A percentile compares a stretch with the other conserved stretches of the same genome.
Conservation (phyloP, 1,140 invertebrate genomes). For the Drosophila ironensis region DNA sequence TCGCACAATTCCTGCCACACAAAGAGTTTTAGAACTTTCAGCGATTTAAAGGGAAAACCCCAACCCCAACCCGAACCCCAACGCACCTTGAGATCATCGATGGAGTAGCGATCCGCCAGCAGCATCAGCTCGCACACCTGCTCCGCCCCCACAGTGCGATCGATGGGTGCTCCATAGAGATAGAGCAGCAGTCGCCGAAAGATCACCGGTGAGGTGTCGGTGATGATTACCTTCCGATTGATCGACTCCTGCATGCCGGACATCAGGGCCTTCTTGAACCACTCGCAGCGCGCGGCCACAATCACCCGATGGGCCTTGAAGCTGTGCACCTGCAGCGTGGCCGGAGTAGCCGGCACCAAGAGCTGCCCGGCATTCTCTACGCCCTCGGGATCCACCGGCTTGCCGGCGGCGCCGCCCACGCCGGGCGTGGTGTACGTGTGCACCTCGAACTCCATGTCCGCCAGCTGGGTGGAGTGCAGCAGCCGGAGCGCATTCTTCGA, state of each 20-base stretch:
- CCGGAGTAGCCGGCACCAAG: neutral
- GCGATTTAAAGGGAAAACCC: no score
- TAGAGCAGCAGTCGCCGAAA: slow-evolving; percentile 86
- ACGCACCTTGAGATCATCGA: slow-evolving; percentile 72
- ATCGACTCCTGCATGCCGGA: slow-evolving; percentile 89
- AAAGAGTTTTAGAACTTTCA: no score
- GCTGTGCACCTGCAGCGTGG: slow-evolving; percentile 58
- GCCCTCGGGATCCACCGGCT: neutral
- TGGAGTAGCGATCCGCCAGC: slow-evolving; percentile 83
- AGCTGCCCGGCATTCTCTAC: neutral
- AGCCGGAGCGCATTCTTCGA: slow-evolving; percentile 84
- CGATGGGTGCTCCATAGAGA: slow-evolving; percentile 85
- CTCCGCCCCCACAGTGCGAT: slow-evolving; percentile 83
- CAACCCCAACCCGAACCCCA: neutral
- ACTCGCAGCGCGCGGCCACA: slow-evolving; percentile 86
- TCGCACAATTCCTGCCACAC: slow-evolving; percentile 84
- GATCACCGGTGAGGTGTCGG: slow-evolving; percentile 86
- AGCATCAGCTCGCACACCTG: slow-evolving; percentile 86
- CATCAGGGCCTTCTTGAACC: slow-evolving; percentile 87
- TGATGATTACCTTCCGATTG: slow-evolving; percentile 87
- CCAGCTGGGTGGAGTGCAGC: slow-evolving; percentile 83
- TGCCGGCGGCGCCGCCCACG: neutral
- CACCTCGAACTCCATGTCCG: slow-evolving; percentile 88
- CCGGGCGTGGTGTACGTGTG: slow-evolving; percentile 42
- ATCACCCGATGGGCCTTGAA: slow-evolving; percentile 86